These are phyloP conservation scores for Leucopsar rothschildi DNA, from an alignment of 2,113 vertebrate species.

Conservation along the genomic window DNA sequence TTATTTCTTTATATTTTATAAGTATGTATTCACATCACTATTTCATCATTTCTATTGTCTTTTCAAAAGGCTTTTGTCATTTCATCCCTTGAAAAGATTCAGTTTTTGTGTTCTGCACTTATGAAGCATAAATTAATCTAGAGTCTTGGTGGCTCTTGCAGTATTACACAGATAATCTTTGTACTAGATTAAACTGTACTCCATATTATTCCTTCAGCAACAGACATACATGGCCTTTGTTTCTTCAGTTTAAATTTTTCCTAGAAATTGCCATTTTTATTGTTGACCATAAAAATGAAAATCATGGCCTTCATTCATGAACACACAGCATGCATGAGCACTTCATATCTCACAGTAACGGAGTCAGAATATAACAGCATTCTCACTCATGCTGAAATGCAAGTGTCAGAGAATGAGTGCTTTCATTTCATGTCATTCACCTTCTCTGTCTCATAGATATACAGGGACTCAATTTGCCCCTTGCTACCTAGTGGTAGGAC, in stretches of 20 bases:
- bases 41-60: not conserved
- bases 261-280: not conserved
- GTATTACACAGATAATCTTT: not conserved
- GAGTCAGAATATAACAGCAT: not conserved
- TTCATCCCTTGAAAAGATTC: not conserved
- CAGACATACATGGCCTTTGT: not conserved
- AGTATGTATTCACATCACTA: not conserved
- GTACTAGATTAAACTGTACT: not conserved
- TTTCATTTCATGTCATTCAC: not conserved
- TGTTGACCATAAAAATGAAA: not conserved
- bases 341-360: not conserved
- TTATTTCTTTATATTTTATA: not conserved
- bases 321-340: not conserved
- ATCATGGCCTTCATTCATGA: not conserved
- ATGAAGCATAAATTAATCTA: not conserved
- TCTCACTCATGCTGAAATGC: not conserved
- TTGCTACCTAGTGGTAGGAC: not conserved
- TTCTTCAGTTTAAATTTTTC: not conserved
- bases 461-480: not conserved
- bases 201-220: not conserved
- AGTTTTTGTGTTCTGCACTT: not conserved
- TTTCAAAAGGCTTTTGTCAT: not conserved
- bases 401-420: not conserved
- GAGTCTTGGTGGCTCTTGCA: not conserved
- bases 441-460: not conserved